phyloP scores from a whole-genome alignment of 2,797 vertebrate species.

The Sphenopsis melanotis region DNA sequence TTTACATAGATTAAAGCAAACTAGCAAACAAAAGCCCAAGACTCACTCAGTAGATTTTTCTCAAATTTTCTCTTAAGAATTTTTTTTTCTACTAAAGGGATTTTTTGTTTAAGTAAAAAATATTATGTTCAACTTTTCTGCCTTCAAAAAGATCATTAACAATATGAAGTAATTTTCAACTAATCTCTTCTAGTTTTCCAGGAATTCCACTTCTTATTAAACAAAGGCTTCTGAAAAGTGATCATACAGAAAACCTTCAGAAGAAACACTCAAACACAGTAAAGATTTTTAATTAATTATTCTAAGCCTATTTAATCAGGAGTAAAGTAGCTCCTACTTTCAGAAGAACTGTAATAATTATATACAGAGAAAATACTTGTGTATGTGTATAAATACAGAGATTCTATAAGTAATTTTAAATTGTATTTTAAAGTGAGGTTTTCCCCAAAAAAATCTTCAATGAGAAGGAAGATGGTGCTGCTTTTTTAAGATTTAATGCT shows the following conservation, averaged over 20 bases:
- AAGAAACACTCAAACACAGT: background rate
- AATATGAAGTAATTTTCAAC: background rate
- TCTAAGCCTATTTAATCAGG: slow-evolving; percentile 13
- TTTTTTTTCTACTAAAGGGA: background rate
- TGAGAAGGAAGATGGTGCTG: background rate
- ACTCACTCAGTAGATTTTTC: background rate
- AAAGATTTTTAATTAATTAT: slow-evolving; percentile 31
- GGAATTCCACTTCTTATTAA: background rate
- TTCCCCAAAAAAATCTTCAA: background rate
- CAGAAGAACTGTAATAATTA: slow-evolving; percentile 47
- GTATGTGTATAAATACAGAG: background rate
- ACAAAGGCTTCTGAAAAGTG: background rate
- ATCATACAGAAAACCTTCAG: background rate
- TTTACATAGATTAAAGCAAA: background rate
- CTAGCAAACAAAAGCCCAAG: background rate
- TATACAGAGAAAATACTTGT: slow-evolving; percentile 4
- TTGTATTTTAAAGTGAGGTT: background rate
- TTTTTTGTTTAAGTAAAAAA: background rate
- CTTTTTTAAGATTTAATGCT: background rate
- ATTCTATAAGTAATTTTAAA: background rate
- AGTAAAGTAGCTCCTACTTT: background rate
- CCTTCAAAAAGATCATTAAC: background rate
- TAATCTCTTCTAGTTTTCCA: background rate
- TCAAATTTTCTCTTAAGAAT: background rate
- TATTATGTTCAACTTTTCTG: background rate